A percentile compares a stretch with the other conserved stretches of the same genome.
Evolutionary conservation across 2,888 invertebrate genomes (phyloP).

Genomic region (Lordiphosa andalusiaca): DNA sequence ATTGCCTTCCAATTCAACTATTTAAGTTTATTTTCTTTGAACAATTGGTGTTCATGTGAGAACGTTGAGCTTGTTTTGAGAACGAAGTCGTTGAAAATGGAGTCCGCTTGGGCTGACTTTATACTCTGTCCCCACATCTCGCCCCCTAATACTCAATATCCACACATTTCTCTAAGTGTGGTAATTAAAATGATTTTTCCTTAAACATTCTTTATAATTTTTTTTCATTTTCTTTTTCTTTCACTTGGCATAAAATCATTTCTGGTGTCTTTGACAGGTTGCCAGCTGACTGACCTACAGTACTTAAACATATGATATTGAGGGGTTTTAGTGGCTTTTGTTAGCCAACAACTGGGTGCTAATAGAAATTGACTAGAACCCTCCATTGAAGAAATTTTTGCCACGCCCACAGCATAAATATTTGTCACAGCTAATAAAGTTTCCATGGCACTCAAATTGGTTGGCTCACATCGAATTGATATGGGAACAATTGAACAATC

Average conservation of each 20-base stretch:
- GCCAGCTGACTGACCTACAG: constrained; percentile 53
- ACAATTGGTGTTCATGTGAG: no score
- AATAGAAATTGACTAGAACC: constrained; percentile 26
- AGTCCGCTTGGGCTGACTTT: no score
- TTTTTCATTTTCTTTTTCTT: no score
- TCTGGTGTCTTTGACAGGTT: constrained; percentile 55
- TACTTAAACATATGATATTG: neutral
- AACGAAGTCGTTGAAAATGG: no score
- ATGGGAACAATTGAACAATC: constrained; percentile 32
- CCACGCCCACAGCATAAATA: constrained; percentile 30
- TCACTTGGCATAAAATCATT: constrained; percentile 30
- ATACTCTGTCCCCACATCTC: no score
- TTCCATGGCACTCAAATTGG: constrained; percentile 28
- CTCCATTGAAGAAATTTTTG: neutral
- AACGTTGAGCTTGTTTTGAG: no score
- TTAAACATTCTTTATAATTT: neutral
- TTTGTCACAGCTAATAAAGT: constrained; percentile 17
- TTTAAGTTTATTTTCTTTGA: no score
- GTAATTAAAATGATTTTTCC: constrained; percentile 50
- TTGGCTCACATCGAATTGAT: constrained; percentile 22
- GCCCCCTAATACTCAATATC: no score
- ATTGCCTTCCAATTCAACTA: no score
- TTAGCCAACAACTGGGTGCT: constrained; percentile 14
- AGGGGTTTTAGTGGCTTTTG: no score
- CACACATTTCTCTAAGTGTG: constrained; percentile 11